phyloP scores from a whole-genome alignment of 2,797 vertebrate genomes.

The Brachymystax lenok region DNA sequence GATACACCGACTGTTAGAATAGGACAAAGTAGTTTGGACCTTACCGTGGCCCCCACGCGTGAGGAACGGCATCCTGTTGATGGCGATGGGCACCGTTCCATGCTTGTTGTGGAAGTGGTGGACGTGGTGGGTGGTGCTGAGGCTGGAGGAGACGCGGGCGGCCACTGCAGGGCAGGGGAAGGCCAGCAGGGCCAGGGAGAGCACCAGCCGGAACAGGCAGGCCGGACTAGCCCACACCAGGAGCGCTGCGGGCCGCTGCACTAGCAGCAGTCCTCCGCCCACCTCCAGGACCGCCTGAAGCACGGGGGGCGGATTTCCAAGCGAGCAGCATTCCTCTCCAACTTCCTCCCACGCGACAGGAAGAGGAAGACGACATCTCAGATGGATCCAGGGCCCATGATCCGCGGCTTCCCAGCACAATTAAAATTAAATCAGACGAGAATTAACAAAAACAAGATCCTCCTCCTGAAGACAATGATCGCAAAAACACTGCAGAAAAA shows the following conservation, averaged over 20 bases:
- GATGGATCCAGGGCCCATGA: slow-evolving; percentile 73
- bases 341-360: slow-evolving; percentile 64
- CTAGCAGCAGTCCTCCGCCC: slow-evolving; percentile 55
- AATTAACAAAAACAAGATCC: slow-evolving; percentile 21
- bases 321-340: slow-evolving; percentile 71
- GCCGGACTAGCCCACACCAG: slow-evolving; percentile 70
- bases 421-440: slow-evolving; percentile 22
- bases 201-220: slow-evolving; percentile 72
- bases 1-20: neutral
- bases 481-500: slow-evolving; percentile 15
- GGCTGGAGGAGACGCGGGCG: slow-evolving; percentile 91
- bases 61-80: slow-evolving; percentile 96
- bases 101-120: slow-evolving; percentile 97
- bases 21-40: slow-evolving; percentile 52
- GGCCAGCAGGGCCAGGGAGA: slow-evolving; percentile 77
- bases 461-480: slow-evolving; percentile 27
- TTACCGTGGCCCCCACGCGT: slow-evolving; percentile 93
- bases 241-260: slow-evolving; percentile 49
- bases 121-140: slow-evolving; percentile 93
- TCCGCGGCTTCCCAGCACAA: slow-evolving; percentile 67
- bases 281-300: slow-evolving; percentile 65
- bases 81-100: slow-evolving; percentile 92
- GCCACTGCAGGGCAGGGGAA: slow-evolving; percentile 79
- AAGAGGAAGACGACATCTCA: slow-evolving; percentile 79
- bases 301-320: slow-evolving; percentile 60